phyloP scores from a whole-genome alignment of 2,113 vertebrate genomes.

The Anhinga anhinga region DNA sequence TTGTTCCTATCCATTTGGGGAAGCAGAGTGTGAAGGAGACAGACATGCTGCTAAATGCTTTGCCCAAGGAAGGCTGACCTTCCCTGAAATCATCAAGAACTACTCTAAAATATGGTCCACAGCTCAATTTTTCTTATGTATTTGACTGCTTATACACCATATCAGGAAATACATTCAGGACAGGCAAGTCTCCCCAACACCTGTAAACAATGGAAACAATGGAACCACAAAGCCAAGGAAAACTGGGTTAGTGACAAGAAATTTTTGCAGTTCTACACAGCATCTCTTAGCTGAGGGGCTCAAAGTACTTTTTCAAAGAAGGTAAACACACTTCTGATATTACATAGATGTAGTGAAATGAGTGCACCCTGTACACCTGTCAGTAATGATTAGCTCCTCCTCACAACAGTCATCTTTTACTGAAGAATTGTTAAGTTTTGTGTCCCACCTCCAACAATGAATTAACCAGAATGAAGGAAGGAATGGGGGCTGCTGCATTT shows the following conservation, averaged over 20 bases:
- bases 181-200: neutral
- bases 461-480: neutral
- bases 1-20: neutral
- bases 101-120: neutral
- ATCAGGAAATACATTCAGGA: neutral
- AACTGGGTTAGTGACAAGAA: neutral
- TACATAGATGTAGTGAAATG: neutral
- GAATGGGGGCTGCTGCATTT: neutral
- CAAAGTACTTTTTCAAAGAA: neutral
- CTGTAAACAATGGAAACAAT: neutral
- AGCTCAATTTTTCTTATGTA: neutral
- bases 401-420: neutral
- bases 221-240: neutral
- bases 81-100: neutral
- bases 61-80: neutral
- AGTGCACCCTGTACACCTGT: neutral
- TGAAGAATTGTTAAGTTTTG: neutral
- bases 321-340: neutral
- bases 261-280: neutral
- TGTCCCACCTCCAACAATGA: neutral
- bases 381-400: neutral
- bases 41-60: neutral
- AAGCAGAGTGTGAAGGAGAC: slow-evolving; percentile 15
- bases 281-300: neutral
- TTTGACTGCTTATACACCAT: neutral